A percentile compares a stretch with the other conserved stretches of the same genome.
These are phyloP conservation scores for Drosophila navojoa DNA, from an alignment of 1,140 invertebrate species.

Conservation along the genomic window DNA sequence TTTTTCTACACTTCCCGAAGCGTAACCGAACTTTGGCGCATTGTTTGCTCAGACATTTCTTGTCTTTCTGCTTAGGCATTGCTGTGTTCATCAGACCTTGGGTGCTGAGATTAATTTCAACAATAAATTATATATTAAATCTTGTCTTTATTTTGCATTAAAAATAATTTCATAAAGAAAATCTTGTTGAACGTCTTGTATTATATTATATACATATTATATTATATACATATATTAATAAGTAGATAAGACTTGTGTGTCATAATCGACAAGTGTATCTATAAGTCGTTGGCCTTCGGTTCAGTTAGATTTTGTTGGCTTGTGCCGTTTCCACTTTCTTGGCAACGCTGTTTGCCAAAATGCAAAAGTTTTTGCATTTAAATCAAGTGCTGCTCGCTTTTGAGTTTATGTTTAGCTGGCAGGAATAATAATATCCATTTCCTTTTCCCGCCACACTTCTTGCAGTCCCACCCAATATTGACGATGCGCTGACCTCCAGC, in stretches of 20 bases:
- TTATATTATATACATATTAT: too few species aligned
- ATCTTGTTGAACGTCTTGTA: too few species aligned
- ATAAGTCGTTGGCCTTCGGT: neutral
- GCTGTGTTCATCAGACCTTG: neutral
- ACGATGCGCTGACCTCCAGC: conserved; percentile 94
- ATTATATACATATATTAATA: too few species aligned
- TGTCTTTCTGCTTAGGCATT: neutral
- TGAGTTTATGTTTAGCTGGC: conserved; percentile 52
- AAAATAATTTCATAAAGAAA: too few species aligned
- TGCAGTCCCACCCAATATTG: conserved; percentile 95
- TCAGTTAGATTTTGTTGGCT: conserved; percentile 2
- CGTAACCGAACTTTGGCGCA: neutral
- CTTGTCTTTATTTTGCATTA: too few species aligned
- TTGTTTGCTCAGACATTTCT: neutral
- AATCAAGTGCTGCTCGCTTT: conserved; percentile 44
- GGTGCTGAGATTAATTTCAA: too few species aligned
- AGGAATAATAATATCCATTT: conserved; percentile 44
- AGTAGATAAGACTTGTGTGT: neutral
- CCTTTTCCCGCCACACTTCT: conserved; percentile 42
- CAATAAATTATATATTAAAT: too few species aligned
- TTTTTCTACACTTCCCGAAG: conserved; percentile 25
- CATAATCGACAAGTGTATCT: conserved; percentile 19
- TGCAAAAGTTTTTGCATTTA: conserved; percentile 64
- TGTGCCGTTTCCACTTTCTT: conserved; percentile 37
- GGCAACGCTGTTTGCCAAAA: conserved; percentile 47